Conservation (phyloP, 1,140 invertebrate species). For the Thaumatotibia leucotreta region DNA sequence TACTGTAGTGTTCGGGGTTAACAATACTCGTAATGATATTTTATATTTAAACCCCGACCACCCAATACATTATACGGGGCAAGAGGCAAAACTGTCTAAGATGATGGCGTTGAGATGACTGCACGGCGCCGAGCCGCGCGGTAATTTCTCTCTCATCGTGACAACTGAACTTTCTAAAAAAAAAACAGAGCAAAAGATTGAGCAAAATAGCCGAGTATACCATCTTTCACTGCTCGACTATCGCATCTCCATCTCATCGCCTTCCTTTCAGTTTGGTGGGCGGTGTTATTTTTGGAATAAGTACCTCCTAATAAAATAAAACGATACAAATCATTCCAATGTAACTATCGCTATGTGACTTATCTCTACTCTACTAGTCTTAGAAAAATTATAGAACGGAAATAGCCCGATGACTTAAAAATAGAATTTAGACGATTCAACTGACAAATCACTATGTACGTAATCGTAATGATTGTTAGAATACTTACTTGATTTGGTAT, state of each 20-base stretch:
- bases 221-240: conserved; percentile 72
- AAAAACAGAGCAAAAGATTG: conserved; percentile 68
- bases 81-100: conserved; percentile 28
- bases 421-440: no score
- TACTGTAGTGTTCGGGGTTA: conserved; percentile 21
- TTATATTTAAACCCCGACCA: not conserved
- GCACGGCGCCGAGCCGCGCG: conserved; percentile 45
- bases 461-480: no score
- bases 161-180: conserved; percentile 74
- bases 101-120: conserved; percentile 60
- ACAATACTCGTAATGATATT: not conserved
- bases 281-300: conserved; percentile 37
- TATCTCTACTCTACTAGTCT: not conserved
- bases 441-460: no score
- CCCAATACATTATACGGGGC: not conserved
- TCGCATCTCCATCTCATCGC: conserved; percentile 48
- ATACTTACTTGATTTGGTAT: no score
- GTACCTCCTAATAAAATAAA: not conserved
- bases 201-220: conserved; percentile 52
- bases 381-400: not conserved
- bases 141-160: conserved; percentile 70
- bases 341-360: not conserved
- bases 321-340: not conserved
- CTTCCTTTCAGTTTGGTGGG: conserved; percentile 34
- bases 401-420: not conserved